These are phyloP conservation scores for Hydropsyche betteni DNA, from an alignment of 2,888 invertebrate species.

Conservation along the genomic window DNA sequence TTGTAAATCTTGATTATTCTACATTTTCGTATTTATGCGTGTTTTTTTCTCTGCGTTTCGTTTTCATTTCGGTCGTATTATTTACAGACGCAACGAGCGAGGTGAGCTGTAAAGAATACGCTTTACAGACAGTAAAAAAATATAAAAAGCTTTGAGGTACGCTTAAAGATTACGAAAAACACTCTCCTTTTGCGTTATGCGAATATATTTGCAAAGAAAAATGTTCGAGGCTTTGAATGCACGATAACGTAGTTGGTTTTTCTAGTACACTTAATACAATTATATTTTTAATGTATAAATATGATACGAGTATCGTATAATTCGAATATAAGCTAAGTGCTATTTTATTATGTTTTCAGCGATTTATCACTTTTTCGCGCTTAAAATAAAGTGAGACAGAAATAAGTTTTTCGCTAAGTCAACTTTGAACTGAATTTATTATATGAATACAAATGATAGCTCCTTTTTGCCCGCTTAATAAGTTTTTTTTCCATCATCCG, in stretches of 20 bases:
- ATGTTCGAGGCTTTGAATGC: constrained; percentile 14
- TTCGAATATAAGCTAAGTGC: neutral
- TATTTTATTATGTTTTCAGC: constrained; percentile 9
- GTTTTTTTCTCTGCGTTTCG: constrained; percentile 2
- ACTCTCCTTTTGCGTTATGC: constrained; percentile 28
- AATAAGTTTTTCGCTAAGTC: constrained; percentile 9
- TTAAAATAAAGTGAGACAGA: constrained; percentile 4
- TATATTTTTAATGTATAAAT: no score
- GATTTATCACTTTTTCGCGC: constrained; percentile 7
- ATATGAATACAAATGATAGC: constrained; percentile 20
- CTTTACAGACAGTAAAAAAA: constrained; percentile 31
- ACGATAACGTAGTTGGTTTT: neutral
- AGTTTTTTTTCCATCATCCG: constrained; percentile 4
- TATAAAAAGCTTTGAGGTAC: constrained; percentile 23
- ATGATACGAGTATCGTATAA: neutral
- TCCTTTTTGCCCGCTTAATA: constrained; percentile 11
- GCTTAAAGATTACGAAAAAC: constrained; percentile 32
- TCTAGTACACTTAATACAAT: neutral
- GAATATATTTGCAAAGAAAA: constrained; percentile 28
- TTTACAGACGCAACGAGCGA: constrained; percentile 24
- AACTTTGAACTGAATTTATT: constrained; percentile 23
- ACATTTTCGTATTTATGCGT: neutral
- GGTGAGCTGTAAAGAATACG: constrained; percentile 28
- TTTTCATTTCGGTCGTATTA: constrained; percentile 16
- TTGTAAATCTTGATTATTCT: no score